These are phyloP conservation scores for Harpagus bidentatus DNA, from an alignment of 2,113 vertebrate genomes.

Conservation along the genomic window DNA sequence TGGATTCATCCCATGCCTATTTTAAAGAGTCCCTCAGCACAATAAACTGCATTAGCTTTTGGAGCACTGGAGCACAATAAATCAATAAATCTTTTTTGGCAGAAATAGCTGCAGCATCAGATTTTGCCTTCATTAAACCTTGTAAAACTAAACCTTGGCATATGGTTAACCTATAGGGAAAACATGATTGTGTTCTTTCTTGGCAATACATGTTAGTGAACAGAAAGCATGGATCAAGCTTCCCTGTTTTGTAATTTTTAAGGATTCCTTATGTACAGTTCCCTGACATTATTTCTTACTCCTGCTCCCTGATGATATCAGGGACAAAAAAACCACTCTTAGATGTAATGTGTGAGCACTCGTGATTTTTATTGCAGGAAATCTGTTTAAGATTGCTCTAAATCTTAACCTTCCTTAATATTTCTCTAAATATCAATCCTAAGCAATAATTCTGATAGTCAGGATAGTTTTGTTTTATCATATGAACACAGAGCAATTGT, in stretches of 20 bases:
- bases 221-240: not conserved
- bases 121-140: conserved; percentile 14
- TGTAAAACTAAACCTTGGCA: not conserved
- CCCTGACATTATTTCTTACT: not conserved
- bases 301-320: not conserved
- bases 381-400: not conserved
- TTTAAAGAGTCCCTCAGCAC: not conserved
- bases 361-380: not conserved
- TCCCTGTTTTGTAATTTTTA: not conserved
- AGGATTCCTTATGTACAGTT: not conserved
- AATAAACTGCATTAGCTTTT: not conserved
- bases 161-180: not conserved
- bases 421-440: not conserved
- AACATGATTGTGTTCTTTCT: not conserved
- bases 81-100: not conserved
- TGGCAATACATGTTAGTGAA: not conserved
- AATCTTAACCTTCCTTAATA: not conserved
- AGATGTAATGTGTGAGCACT: not conserved
- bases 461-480: not conserved
- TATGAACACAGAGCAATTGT: not conserved
- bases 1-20: not conserved
- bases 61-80: not conserved
- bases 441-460: not conserved
- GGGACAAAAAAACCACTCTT: not conserved
- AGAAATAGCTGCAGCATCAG: not conserved